Percentiles rank a stretch among this genome's conserved stretches.
phyloP scores from a whole-genome alignment of 2,888 invertebrate species.

The Dichetophora obliterata region DNA sequence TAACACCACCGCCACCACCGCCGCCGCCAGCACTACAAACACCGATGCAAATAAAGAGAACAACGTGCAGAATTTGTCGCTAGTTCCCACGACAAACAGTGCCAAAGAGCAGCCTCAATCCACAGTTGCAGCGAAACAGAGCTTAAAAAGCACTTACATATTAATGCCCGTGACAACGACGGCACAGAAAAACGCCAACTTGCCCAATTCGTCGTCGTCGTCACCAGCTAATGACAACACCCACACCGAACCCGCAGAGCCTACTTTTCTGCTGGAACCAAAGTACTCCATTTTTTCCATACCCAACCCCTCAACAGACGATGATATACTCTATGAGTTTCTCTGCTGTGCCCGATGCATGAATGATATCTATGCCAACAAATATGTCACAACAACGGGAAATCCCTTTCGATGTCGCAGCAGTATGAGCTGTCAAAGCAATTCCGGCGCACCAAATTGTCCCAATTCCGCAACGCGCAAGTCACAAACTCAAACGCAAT shows the following conservation, averaged over 20 bases:
- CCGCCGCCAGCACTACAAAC: not conserved
- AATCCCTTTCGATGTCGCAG: slow-evolving; percentile 39
- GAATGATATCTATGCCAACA: slow-evolving; percentile 58
- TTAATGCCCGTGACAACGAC: slow-evolving; percentile 63
- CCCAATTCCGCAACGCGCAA: slow-evolving; percentile 32
- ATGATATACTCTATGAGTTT: slow-evolving; percentile 68
- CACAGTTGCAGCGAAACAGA: slow-evolving; percentile 37
- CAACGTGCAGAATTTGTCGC: slow-evolving; percentile 34
- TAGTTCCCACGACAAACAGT: slow-evolving; percentile 17
- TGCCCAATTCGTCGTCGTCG: not conserved
- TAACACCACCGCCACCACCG: not conserved
- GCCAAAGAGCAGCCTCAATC: slow-evolving; percentile 28
- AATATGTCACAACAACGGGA: slow-evolving; percentile 37
- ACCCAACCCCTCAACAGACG: slow-evolving; percentile 42
- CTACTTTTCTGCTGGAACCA: slow-evolving; percentile 61
- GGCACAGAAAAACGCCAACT: slow-evolving; percentile 25
- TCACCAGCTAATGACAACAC: slow-evolving; percentile 42
- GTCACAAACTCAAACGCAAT: slow-evolving; percentile 45
- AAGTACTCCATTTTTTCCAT: slow-evolving; percentile 62
- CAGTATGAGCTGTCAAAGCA: not conserved
- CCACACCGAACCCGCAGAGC: slow-evolving; percentile 48
- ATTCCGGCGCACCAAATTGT: not conserved
- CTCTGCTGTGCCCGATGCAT: slow-evolving; percentile 70
- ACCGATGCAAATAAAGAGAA: slow-evolving; percentile 48
- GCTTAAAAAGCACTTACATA: slow-evolving; percentile 63